These are phyloP conservation scores for Chaetophractus vellerosus DNA, from an alignment of 2,797 vertebrate species.

Conservation along the genomic window DNA sequence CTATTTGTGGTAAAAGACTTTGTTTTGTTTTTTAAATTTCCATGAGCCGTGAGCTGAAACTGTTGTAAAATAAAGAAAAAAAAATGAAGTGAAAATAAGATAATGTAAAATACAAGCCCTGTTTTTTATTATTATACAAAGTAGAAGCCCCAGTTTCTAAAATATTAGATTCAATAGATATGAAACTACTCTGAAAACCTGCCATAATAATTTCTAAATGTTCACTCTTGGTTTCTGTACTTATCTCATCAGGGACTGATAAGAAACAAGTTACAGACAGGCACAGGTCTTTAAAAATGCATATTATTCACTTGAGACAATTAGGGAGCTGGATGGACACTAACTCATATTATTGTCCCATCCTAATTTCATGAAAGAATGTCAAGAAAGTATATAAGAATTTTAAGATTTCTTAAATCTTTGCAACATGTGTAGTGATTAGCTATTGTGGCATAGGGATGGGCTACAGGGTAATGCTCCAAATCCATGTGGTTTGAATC, in stretches of 20 bases:
- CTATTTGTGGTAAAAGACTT: neutral
- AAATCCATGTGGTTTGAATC: neutral
- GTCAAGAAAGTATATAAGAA: neutral
- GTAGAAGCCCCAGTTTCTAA: neutral
- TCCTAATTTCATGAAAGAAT: neutral
- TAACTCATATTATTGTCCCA: conserved; percentile 2
- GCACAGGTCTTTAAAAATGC: conserved; percentile 4
- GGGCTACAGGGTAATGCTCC: neutral
- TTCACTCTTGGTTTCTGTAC: neutral
- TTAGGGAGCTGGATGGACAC: neutral
- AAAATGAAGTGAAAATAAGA: conserved; percentile 37
- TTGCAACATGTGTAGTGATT: neutral
- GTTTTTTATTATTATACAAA: conserved; percentile 5
- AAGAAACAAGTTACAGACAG: neutral
- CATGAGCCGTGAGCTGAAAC: neutral
- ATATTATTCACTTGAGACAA: neutral
- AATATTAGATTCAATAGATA: neutral
- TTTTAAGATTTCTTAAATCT: conserved; percentile 18
- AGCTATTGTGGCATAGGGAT: neutral
- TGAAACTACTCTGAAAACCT: neutral
- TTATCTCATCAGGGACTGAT: neutral
- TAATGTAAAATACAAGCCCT: neutral
- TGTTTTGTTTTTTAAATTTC: neutral
- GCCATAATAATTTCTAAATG: conserved; percentile 5
- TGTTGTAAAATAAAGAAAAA: conserved; percentile 39